Evolutionary conservation across 2,113 vertebrate genomes (phyloP), one percentile per base, ranked within the genome.

Genomic region (Psophia crepitans): DNA sequence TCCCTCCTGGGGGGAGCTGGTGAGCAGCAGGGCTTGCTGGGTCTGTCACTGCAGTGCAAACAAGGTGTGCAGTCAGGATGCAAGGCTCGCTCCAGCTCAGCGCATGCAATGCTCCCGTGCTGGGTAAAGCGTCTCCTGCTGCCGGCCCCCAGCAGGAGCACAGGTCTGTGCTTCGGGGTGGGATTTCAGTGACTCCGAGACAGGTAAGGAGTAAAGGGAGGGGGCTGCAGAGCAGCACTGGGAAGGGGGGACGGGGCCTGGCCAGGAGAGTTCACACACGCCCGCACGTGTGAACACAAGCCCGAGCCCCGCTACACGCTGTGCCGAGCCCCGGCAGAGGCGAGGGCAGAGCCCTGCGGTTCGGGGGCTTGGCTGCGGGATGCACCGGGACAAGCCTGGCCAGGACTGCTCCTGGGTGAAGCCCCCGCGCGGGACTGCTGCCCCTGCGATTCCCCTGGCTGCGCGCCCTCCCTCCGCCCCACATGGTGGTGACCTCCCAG

Each of bases 51-150:
- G 23, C 4, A 0, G 9, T 16, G 17, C 22, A 41, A 53, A 41
- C 33, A 7, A 57, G 41, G 9, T 1, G 4, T 13, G 6, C 4
- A 4, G 26, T 44, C 22, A 8, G 0, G 3, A 8, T 0, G 3
- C 9, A 7, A 60, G 12, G 16, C 65, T 82, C 15, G 0, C 6
- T 35, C 32, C 57, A 11, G 32, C 46, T 33, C 37, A 6, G 56
- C 1, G 1, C 8, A 1, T 7, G 30, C 7, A 60, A 35, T 0
- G 4, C 11, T 78, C 30, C 58, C 32, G 1, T 0, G 3, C 13
- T 14, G n/a, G 32, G 32, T 30, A 6, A n/a, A 73, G 53, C 28
- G 17, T 28, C 53, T 66, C 28, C 41, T 12, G 41, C 69, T 56
- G 43, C 63, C 44, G 11, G 39, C 13, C 32, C 39, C 33, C 66